These are phyloP conservation scores for Drosophila paracracens DNA, from an alignment of 2,888 invertebrate species.

Conservation along the genomic window DNA sequence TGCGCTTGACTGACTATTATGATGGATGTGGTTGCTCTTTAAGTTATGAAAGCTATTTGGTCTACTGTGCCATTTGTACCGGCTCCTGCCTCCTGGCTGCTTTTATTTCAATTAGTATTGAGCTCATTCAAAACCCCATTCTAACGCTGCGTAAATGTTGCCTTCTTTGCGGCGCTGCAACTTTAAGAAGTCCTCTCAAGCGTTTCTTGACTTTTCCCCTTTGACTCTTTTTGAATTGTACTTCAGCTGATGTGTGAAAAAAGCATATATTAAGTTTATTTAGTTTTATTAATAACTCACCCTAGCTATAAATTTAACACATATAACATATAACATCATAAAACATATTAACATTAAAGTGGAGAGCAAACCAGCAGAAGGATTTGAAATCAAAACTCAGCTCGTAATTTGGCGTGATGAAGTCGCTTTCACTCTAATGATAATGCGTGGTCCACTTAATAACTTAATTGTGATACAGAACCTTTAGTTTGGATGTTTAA, in stretches of 20 bases:
- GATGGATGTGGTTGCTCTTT: constrained; percentile 49
- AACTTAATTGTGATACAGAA: not conserved
- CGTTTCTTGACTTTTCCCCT: not conserved
- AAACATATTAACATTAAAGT: no score
- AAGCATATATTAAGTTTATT: not conserved
- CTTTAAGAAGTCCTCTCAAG: constrained; percentile 5
- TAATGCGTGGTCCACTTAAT: not conserved
- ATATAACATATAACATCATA: no score
- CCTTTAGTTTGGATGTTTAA: no score
- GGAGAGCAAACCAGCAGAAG: no score
- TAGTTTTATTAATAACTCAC: not conserved
- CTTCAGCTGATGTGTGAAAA: not conserved
- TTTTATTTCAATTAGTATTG: constrained; percentile 72
- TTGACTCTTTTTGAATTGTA: not conserved
- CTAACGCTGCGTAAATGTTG: constrained; percentile 17
- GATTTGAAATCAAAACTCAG: not conserved
- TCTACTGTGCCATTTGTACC: constrained; percentile 28
- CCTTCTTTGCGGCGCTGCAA: constrained; percentile 5
- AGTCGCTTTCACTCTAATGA: no score
- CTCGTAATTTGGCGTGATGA: not conserved
- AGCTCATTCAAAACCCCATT: constrained; percentile 52
- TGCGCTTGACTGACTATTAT: constrained; percentile 31
- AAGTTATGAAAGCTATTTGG: constrained; percentile 32
- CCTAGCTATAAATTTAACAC: not conserved
- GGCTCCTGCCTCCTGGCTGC: constrained; percentile 36